Evolutionary conservation across 2,888 invertebrate species (phyloP).

Genomic region (Drosophila formosana): DNA sequence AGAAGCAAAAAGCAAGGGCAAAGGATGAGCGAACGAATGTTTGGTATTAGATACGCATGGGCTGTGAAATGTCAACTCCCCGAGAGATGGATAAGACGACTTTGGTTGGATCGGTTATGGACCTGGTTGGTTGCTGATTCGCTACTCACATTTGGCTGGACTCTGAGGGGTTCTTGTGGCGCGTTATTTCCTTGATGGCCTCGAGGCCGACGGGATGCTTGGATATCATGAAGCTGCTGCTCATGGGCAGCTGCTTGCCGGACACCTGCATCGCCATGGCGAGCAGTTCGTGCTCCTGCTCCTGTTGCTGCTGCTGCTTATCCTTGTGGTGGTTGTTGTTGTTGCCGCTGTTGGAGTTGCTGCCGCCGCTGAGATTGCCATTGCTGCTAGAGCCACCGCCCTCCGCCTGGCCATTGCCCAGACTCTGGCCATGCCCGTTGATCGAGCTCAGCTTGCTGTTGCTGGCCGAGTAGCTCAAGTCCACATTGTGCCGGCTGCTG

Average conservation of each 20-base stretch:
- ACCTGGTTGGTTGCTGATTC: too few relatives aligned
- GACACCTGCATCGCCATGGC: conserved; percentile 56
- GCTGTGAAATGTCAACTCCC: too few relatives aligned
- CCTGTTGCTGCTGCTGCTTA: conserved; percentile 36
- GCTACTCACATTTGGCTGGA: conserved; percentile 85
- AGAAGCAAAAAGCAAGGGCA: background rate
- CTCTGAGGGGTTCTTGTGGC: conserved; percentile 87
- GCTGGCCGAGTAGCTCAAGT: conserved; percentile 83
- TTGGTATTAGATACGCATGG: conserved; percentile 23
- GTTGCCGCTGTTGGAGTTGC: conserved; percentile 81
- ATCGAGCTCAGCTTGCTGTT: conserved; percentile 83
- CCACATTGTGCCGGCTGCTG: conserved; percentile 82
- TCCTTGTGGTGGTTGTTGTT: conserved; percentile 73
- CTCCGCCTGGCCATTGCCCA: conserved; percentile 27
- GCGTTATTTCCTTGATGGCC: conserved; percentile 91
- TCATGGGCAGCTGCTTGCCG: conserved; percentile 81
- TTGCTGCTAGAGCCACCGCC: conserved; percentile 73
- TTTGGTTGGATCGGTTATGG: too few relatives aligned
- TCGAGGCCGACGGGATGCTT: conserved; percentile 91
- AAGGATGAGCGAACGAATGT: background rate
- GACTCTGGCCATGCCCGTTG: conserved; percentile 59
- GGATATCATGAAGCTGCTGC: conserved; percentile 84
- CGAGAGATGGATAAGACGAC: too few relatives aligned
- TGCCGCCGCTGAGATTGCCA: conserved; percentile 82
- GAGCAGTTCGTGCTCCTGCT: conserved; percentile 51